Base-by-base conservation (phyloP, 2,113 vertebrate species). In the Passer montanus region DNA sequence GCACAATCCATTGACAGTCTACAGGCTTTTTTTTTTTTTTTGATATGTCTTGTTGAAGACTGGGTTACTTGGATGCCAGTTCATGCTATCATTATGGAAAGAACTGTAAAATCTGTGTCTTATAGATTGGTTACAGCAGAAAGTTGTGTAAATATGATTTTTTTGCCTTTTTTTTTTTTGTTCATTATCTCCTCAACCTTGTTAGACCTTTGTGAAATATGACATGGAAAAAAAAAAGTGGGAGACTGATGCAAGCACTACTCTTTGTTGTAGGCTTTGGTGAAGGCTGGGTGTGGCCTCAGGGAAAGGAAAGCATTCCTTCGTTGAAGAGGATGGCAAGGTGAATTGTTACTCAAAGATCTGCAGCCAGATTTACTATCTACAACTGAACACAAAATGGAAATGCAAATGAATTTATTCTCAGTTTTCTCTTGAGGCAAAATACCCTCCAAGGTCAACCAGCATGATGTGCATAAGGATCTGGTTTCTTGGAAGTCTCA, bases 291-390 rank as follows among this genome's bases (percentile, higher is more conserved):
- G 20, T 35, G 31, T 55, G 66, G 47, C 21, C 26, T 63, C 52
- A 35, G 39, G 13, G 31, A 11, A n/a, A 39, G n/a, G 30, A 23
- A 26, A 13, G 22, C 11, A 23, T 28, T 75, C 0, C 0, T 56
- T 27, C 17, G 26, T 11, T 55, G 72, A 58, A 19, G 30, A 23
- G 0, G 2, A 49, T 21, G n/a, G 49, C 22, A 41, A 60, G 47
- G 15, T 55, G 58, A 62, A 47, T 30, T 64, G 18, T 39, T 72
- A 13, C 0, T 0, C 13, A 43, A 26, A 74, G 27, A 72, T 18
- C 55, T 87, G 28, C 22, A 43, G 53, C 27, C 49, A 85, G 46
- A 49, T 67, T 87, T 93, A 46, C 66, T 79, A 4, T 37, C 33
- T 50, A 50, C 70, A 88, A 64, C 60, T 24, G 64, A 66, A 78